These are phyloP conservation scores for Leptinotarsa texana DNA, from an alignment of 1,140 invertebrate genomes.

Conservation along the genomic window DNA sequence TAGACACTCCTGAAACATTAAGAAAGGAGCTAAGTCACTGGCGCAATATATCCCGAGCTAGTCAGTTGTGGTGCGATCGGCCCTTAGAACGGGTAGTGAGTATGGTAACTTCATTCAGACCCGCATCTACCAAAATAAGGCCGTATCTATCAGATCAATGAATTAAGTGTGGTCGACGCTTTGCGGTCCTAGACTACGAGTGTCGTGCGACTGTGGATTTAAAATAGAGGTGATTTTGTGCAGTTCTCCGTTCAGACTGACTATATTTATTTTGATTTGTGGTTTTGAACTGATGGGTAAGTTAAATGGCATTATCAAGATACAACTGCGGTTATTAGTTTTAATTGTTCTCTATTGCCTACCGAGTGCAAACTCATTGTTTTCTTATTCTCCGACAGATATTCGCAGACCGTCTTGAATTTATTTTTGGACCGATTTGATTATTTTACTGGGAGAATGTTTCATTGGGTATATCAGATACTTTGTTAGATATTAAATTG, in stretches of 20 bases:
- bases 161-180: background rate
- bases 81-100: background rate
- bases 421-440: background rate
- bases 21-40: constrained; percentile 5
- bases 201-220: background rate
- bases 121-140: constrained; percentile 5
- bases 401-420: constrained; percentile 1
- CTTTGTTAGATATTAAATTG: too few species aligned
- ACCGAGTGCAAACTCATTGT: background rate
- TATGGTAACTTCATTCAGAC: background rate
- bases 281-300: constrained; percentile 5
- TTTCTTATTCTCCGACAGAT: background rate
- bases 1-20: constrained; percentile 1
- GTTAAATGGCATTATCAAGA: background rate
- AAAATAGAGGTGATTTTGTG: constrained; percentile 6
- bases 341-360: constrained; percentile 3
- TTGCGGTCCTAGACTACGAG: constrained; percentile 3
- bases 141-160: constrained; percentile 3
- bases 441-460: background rate
- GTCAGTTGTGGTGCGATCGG: constrained; percentile 7
- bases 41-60: constrained; percentile 1
- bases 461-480: too few species aligned
- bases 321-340: constrained; percentile 1
- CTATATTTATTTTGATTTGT: constrained; percentile 1
- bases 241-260: background rate